Evolutionary conservation across 2,113 vertebrate genomes (phyloP).

Genomic region (Peromyscus polionotus): DNA sequence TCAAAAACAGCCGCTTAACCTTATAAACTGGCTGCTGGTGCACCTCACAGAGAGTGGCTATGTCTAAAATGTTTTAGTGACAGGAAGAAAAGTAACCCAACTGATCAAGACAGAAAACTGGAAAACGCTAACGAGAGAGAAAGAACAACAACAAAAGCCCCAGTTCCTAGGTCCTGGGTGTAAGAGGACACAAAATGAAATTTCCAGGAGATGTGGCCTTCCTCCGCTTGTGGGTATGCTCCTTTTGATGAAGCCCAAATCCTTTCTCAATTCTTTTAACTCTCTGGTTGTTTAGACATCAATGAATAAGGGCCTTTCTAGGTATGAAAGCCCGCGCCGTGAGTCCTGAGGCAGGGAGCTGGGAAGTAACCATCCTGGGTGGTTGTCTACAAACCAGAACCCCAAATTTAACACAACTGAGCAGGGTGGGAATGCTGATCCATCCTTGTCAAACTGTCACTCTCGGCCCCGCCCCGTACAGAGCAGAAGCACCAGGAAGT

Average conservation of each 20-base stretch:
- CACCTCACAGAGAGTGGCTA: not conserved
- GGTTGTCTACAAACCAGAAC: constrained; percentile 30
- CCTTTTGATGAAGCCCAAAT: not conserved
- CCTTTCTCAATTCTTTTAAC: not conserved
- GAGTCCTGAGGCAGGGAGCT: constrained; percentile 14
- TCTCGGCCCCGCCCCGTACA: not conserved
- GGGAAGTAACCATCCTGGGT: constrained; percentile 29
- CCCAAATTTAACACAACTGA: constrained; percentile 55
- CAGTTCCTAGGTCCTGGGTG: not conserved
- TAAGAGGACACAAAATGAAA: not conserved
- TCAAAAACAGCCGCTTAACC: not conserved
- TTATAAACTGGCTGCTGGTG: not conserved
- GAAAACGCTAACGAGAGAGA: not conserved
- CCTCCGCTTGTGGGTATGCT: not conserved
- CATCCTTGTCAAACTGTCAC: constrained; percentile 66
- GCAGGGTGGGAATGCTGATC: not conserved
- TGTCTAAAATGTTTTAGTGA: constrained; percentile 13
- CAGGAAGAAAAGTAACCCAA: not conserved
- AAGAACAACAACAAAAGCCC: not conserved
- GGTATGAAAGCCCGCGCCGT: not conserved
- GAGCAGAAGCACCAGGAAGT: not conserved
- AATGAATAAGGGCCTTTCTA: constrained; percentile 57
- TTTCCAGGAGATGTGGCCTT: not conserved
- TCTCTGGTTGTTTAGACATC: not conserved
- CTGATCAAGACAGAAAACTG: not conserved